Conservation (phyloP, 1,140 invertebrate species). For the Drosophila willistoni region DNA sequence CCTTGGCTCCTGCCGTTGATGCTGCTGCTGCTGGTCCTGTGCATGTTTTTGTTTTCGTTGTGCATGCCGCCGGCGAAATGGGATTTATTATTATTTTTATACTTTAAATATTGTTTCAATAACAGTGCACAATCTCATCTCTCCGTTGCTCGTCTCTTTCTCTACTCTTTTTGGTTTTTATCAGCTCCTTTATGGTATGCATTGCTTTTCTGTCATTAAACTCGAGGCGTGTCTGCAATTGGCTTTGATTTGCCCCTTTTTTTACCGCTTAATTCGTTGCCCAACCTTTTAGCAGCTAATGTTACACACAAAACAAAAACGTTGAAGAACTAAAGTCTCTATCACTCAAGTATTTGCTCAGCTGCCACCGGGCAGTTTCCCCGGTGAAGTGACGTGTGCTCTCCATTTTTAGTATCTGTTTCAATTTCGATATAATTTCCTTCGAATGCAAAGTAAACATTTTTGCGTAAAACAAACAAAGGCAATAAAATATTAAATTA, state of each 20-base stretch:
- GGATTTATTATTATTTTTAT: conserved; percentile 80
- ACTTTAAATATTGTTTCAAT: conserved; percentile 77
- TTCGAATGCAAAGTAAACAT: conserved; percentile 54
- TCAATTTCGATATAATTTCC: conserved; percentile 60
- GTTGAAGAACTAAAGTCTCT: conserved; percentile 36
- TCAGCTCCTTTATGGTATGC: conserved; percentile 1
- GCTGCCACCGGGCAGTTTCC: conserved; percentile 47
- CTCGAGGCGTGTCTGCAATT: conserved; percentile 34
- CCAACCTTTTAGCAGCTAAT: conserved; percentile 72
- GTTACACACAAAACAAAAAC: conserved; percentile 51
- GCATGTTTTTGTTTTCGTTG: conserved; percentile 71
- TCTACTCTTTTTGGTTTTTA: conserved; percentile 26
- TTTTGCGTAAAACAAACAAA: conserved; percentile 70
- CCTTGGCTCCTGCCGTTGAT: conserved; percentile 31
- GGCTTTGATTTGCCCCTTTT: conserved; percentile 45
- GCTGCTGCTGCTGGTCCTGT: neutral
- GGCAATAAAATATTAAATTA: conserved; percentile 71
- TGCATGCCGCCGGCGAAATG: conserved; percentile 66
- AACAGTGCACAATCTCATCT: conserved; percentile 39
- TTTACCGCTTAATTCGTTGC: conserved; percentile 24
- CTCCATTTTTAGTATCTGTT: conserved; percentile 60
- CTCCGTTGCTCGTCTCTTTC: neutral
- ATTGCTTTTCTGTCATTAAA: conserved; percentile 15
- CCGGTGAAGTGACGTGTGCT: conserved; percentile 38
- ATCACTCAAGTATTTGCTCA: conserved; percentile 68